Conservation (phyloP, 2,888 invertebrate genomes). For the Vanessa cardui region DNA sequence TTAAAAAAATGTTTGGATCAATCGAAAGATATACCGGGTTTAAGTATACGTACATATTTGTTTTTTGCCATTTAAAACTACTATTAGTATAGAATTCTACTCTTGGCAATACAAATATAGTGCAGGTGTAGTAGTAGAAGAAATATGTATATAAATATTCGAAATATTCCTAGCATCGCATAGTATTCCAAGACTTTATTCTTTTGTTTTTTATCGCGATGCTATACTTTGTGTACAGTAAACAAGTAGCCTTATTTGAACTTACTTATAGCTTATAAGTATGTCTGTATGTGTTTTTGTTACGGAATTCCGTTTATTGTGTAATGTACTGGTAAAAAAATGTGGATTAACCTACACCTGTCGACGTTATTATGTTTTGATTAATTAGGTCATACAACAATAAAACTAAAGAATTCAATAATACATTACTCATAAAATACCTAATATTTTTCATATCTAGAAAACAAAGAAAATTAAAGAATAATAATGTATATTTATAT, state of each 20-base stretch:
- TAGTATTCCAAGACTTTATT: not conserved
- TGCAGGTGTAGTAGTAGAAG: too few species aligned
- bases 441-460: too few species aligned
- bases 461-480: too few species aligned
- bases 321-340: slow-evolving; percentile 4
- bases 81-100: too few species aligned
- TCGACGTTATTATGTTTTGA: slow-evolving; percentile 1
- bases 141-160: not conserved
- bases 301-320: slow-evolving; percentile 19
- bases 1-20: too few species aligned
- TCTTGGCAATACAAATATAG: too few species aligned
- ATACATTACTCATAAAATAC: too few species aligned
- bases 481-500: too few species aligned
- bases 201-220: not conserved
- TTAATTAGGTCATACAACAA: not conserved
- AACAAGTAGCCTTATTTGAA: not conserved
- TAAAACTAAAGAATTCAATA: too few species aligned
- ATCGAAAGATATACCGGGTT: too few species aligned
- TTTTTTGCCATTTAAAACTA: too few species aligned
- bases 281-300: slow-evolving; percentile 14
- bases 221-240: not conserved
- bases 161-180: not conserved
- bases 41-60: too few species aligned
- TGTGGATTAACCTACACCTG: slow-evolving; percentile 10
- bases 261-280: not conserved